A percentile compares a stretch with the other conserved stretches of the same genome.
Conservation (phyloP, 2,888 invertebrate genomes). For the Asteroscopus sphinx region DNA sequence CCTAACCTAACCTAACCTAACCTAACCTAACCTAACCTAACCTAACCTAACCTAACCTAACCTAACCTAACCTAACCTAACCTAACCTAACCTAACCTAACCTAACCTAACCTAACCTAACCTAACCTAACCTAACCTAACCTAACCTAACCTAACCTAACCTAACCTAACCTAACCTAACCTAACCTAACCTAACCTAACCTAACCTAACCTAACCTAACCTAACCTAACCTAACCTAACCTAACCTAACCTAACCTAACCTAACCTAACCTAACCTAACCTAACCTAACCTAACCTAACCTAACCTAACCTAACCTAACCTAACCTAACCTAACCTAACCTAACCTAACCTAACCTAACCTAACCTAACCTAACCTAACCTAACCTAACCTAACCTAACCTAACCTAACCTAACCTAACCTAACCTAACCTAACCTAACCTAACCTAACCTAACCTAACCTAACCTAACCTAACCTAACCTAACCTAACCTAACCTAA, state of each 20-base stretch:
- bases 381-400: constrained; percentile 11
- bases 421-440: constrained; percentile 27
- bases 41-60: too few relatives aligned
- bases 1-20: too few relatives aligned
- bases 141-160: constrained; percentile 16
- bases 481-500: constrained; percentile 25
- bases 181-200: constrained; percentile 26
- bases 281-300: constrained; percentile 13
- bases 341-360: constrained; percentile 5
- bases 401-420: constrained; percentile 26
- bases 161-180: constrained; percentile 23
- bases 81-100: constrained; percentile 41
- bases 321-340: constrained; percentile 5
- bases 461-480: constrained; percentile 19
- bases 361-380: constrained; percentile 7
- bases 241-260: constrained; percentile 16
- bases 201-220: constrained; percentile 17
- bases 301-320: constrained; percentile 5
- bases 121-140: constrained; percentile 12
- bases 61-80: constrained; percentile 13
- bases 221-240: too few relatives aligned
- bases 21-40: too few relatives aligned
- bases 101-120: constrained; percentile 26
- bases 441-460: constrained; percentile 28
- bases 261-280: constrained; percentile 9